A percentile compares a stretch with the other conserved stretches of the same genome.
These are phyloP conservation scores for Callinectes sapidus DNA, from an alignment of 2,888 invertebrate species.

Conservation along the genomic window DNA sequence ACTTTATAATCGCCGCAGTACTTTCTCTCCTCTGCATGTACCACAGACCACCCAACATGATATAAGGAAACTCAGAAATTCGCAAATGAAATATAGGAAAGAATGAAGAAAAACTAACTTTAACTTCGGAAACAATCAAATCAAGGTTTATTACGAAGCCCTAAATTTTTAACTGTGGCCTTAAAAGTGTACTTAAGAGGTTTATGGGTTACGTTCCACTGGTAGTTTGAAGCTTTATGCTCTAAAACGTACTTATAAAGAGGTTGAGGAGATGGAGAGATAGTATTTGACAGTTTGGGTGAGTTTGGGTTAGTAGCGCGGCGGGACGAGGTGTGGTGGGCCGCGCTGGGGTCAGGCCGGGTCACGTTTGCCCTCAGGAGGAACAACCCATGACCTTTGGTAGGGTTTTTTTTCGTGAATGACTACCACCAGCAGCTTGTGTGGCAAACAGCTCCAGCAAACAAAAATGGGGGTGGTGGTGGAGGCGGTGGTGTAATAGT, in stretches of 20 bases:
- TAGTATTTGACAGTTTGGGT: background rate
- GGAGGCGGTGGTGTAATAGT: background rate
- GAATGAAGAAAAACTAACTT: background rate
- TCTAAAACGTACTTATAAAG: background rate
- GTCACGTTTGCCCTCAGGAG: slow-evolving; percentile 26
- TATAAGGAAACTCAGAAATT: background rate
- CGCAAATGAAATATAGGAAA: background rate
- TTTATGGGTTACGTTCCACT: too few species aligned
- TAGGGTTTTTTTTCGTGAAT: background rate
- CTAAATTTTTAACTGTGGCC: background rate
- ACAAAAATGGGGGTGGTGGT: background rate
- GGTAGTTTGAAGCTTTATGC: too few species aligned
- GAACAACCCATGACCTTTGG: slow-evolving; percentile 19
- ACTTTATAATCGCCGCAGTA: slow-evolving; percentile 19
- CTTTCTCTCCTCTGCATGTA: slow-evolving; percentile 27
- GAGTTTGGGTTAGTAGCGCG: background rate
- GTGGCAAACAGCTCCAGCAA: background rate
- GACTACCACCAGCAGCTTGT: background rate
- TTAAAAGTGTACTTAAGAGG: background rate
- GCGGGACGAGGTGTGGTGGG: background rate
- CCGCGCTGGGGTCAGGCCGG: background rate
- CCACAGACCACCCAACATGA: background rate
- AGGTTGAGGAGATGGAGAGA: background rate
- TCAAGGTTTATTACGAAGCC: background rate
- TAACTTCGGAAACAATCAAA: background rate